Percentiles rank a stretch among this genome's conserved stretches.
Evolutionary conservation across 2,888 invertebrate species (phyloP).

Genomic region (Charanyca ferruginea): DNA sequence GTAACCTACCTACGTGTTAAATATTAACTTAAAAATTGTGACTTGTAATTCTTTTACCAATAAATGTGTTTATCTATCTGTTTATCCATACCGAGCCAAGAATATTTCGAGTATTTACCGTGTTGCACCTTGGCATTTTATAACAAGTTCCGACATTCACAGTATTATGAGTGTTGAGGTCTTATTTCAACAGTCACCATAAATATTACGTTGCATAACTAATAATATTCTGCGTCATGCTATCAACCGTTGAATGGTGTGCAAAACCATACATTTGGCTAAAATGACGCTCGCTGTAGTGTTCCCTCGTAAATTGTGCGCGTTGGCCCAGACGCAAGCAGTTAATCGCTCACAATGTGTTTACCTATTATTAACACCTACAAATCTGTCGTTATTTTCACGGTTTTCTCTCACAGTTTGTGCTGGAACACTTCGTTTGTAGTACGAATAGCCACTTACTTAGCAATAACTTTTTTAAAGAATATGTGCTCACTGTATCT

Average conservation of each 20-base stretch:
- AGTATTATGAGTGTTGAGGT: background rate
- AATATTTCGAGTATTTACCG: background rate
- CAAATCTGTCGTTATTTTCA: constrained; percentile 69
- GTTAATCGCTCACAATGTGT: constrained; percentile 72
- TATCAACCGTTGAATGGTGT: constrained; percentile 51
- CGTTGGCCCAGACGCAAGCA: constrained; percentile 68
- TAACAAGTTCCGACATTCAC: background rate
- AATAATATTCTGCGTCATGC: constrained; percentile 37
- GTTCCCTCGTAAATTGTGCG: constrained; percentile 66
- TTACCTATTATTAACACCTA: constrained; percentile 74
- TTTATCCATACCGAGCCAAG: too few relatives aligned
- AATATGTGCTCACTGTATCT: background rate
- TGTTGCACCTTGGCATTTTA: background rate
- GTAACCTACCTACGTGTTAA: too few relatives aligned
- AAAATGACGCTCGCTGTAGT: constrained; percentile 60
- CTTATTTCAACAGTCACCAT: constrained; percentile 5
- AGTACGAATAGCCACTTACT: constrained; percentile 27
- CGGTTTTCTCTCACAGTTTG: constrained; percentile 57
- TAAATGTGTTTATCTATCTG: too few relatives aligned
- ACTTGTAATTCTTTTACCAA: too few relatives aligned
- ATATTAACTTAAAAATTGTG: too few relatives aligned
- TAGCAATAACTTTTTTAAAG: constrained; percentile 24
- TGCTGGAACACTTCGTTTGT: constrained; percentile 23
- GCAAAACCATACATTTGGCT: constrained; percentile 58
- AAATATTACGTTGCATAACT: constrained; percentile 17